These are phyloP conservation scores for Machaerirhynchus nigripectus DNA, from an alignment of 2,113 vertebrate genomes.

Conservation along the genomic window DNA sequence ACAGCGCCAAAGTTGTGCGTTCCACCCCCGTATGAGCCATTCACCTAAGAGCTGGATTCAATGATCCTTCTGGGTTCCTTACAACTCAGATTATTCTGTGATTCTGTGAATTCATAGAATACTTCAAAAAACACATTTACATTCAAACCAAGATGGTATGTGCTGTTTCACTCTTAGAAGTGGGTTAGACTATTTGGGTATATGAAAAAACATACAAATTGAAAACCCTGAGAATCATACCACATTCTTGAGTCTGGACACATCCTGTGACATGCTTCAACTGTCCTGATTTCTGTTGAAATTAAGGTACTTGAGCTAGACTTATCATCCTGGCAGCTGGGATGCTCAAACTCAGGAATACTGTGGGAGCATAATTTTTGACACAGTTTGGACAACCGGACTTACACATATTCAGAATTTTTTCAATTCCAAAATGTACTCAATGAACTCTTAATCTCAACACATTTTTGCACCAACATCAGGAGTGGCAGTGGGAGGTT, in stretches of 20 bases:
- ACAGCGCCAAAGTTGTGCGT: background rate
- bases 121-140: background rate
- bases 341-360: background rate
- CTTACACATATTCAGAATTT: background rate
- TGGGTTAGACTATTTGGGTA: background rate
- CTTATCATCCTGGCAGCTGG: background rate
- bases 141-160: background rate
- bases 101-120: background rate
- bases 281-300: background rate
- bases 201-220: background rate
- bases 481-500: background rate
- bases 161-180: background rate
- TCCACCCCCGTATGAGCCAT: background rate
- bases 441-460: background rate
- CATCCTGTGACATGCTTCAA: background rate
- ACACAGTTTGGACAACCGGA: background rate
- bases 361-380: background rate
- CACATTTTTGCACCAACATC: background rate
- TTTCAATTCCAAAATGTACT: background rate
- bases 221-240: background rate
- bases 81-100: background rate
- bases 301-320: background rate
- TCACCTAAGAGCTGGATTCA: background rate
- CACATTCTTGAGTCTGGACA: background rate
- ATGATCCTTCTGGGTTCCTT: background rate